phyloP scores from a whole-genome alignment of 2,113 vertebrate genomes.

The Podocnemis expansa region DNA sequence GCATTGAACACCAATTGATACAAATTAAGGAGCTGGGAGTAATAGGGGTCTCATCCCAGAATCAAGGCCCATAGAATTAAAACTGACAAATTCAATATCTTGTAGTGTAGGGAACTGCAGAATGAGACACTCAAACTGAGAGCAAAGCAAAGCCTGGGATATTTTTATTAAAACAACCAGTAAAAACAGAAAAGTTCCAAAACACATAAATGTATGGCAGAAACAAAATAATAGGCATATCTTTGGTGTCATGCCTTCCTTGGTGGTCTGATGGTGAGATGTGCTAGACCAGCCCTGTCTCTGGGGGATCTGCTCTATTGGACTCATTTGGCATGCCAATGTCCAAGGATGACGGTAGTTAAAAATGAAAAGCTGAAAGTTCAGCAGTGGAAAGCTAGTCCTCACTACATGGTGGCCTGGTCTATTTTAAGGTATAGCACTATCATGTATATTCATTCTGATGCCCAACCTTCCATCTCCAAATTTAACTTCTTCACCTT shows the following conservation, averaged over 20 bases:
- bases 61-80: not conserved
- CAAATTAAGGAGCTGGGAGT: not conserved
- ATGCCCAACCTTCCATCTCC: not conserved
- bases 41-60: not conserved
- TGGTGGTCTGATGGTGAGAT: not conserved
- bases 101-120: not conserved
- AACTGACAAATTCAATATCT: not conserved
- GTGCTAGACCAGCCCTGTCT: not conserved
- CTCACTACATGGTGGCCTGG: not conserved
- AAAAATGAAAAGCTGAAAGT: not conserved
- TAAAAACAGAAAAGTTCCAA: not conserved
- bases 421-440: not conserved
- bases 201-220: not conserved
- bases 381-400: not conserved
- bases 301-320: too few relatives aligned
- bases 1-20: not conserved
- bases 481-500: not conserved
- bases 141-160: not conserved
- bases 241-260: not conserved
- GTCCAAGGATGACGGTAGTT: not conserved
- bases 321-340: too few relatives aligned
- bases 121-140: not conserved
- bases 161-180: not conserved
- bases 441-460: not conserved
- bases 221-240: not conserved